Percentiles rank a stretch among this genome's conserved stretches.
Evolutionary conservation across 1,140 invertebrate genomes (phyloP).

Genomic region (Megalonaias nervosa): DNA sequence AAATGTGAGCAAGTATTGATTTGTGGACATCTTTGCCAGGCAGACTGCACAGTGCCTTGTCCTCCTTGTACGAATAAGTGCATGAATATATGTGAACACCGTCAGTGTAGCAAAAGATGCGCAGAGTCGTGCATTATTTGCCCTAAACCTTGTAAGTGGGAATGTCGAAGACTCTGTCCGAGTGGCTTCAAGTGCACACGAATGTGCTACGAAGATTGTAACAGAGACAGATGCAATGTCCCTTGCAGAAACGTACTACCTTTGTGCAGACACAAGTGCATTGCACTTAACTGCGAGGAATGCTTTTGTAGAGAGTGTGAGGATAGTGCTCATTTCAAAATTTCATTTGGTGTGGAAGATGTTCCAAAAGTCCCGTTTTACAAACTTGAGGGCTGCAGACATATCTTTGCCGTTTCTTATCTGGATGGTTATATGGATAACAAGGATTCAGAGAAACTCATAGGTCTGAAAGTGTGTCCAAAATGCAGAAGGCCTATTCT

Average conservation of each 20-base stretch:
- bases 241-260: slow-evolving; percentile 42
- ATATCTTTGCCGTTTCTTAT: slow-evolving; percentile 32
- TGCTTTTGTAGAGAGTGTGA: slow-evolving; percentile 55
- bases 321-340: slow-evolving; percentile 70
- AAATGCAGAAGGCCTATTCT: slow-evolving; percentile 6
- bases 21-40: slow-evolving; percentile 63
- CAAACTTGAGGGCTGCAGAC: slow-evolving; percentile 39
- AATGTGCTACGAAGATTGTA: slow-evolving; percentile 76
- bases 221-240: slow-evolving; percentile 71
- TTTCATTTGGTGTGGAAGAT: slow-evolving; percentile 71
- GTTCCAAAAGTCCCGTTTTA: slow-evolving; percentile 43
- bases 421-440: slow-evolving; percentile 70
- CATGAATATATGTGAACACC: slow-evolving; percentile 73
- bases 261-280: slow-evolving; percentile 80
- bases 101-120: slow-evolving; percentile 74
- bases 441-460: neutral
- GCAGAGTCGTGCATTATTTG: slow-evolving; percentile 76
- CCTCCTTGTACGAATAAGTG: slow-evolving; percentile 77
- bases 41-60: slow-evolving; percentile 65
- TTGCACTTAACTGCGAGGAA: slow-evolving; percentile 78
- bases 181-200: slow-evolving; percentile 74
- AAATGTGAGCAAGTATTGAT: slow-evolving; percentile 52
- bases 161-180: slow-evolving; percentile 71
- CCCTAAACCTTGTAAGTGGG: slow-evolving; percentile 68
- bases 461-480: slow-evolving; percentile 8